phyloP scores from a whole-genome alignment of 2,797 vertebrate genomes.

The Sciurus vulgaris region DNA sequence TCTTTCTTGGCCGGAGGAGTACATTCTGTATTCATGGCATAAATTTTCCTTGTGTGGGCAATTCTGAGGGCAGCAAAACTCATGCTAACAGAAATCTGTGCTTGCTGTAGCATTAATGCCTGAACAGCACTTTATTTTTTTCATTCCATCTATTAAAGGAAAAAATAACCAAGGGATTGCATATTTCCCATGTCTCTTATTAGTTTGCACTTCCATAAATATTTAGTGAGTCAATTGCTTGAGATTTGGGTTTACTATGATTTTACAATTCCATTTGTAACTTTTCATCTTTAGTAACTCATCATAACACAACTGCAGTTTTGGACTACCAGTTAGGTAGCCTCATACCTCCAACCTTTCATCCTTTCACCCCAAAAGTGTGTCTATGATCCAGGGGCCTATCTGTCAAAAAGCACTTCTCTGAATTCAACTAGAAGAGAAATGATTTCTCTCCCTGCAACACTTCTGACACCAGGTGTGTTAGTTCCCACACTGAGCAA shows the following conservation, averaged over 20 bases:
- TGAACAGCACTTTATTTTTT: too few species aligned
- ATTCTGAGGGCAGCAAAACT: neutral
- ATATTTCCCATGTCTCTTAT: neutral
- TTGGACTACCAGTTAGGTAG: neutral
- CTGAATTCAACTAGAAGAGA: neutral
- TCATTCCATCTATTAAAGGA: neutral
- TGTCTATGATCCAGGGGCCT: neutral
- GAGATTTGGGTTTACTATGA: neutral
- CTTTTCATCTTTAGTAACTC: neutral
- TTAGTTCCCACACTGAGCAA: neutral
- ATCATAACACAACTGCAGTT: neutral
- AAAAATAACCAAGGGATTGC: neutral
- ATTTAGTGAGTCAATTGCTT: neutral
- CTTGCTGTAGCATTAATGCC: neutral
- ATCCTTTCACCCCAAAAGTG: neutral
- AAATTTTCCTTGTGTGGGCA: neutral
- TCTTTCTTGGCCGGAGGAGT: neutral
- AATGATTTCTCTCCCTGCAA: neutral
- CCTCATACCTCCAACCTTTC: neutral
- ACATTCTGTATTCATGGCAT: neutral
- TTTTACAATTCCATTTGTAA: neutral
- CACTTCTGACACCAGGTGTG: neutral
- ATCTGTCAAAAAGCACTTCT: neutral
- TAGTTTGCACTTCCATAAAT: neutral
- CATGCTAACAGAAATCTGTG: neutral